These are phyloP conservation scores for Piaya cayana DNA, from an alignment of 2,113 vertebrate genomes.

Conservation along the genomic window DNA sequence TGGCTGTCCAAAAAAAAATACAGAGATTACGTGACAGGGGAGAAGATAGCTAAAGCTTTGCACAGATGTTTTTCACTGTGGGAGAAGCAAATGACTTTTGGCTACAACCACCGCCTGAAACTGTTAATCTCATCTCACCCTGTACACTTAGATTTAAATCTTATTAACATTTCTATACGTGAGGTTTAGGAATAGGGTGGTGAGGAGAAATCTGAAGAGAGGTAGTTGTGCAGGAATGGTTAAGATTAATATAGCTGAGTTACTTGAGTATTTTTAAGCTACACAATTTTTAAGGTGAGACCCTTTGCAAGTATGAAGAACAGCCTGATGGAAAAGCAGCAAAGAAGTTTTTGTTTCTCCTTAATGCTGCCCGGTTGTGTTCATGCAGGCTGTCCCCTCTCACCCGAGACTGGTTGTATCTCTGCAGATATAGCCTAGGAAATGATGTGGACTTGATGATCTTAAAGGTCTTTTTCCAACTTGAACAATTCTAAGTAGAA, in stretches of 20 bases:
- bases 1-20: neutral
- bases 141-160: neutral
- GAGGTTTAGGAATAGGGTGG: neutral
- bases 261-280: neutral
- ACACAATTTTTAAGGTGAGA: neutral
- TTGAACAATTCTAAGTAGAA: neutral
- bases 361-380: neutral
- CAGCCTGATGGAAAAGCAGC: neutral
- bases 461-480: too few species aligned
- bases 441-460: neutral
- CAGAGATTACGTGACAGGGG: neutral
- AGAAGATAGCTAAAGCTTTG: neutral
- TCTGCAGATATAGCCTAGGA: neutral
- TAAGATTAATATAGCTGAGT: neutral
- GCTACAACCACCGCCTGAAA: neutral
- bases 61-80: neutral
- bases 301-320: neutral
- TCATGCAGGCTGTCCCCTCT: neutral
- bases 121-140: neutral
- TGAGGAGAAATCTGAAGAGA: neutral
- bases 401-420: neutral
- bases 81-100: neutral
- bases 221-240: neutral
- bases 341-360: neutral
- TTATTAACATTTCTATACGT: neutral